Percentiles rank a stretch among this genome's conserved stretches.
These are phyloP conservation scores for Astreopora myriophthalma DNA, from an alignment of 64 coral and sea anemone genomes.

Conservation along the genomic window DNA sequence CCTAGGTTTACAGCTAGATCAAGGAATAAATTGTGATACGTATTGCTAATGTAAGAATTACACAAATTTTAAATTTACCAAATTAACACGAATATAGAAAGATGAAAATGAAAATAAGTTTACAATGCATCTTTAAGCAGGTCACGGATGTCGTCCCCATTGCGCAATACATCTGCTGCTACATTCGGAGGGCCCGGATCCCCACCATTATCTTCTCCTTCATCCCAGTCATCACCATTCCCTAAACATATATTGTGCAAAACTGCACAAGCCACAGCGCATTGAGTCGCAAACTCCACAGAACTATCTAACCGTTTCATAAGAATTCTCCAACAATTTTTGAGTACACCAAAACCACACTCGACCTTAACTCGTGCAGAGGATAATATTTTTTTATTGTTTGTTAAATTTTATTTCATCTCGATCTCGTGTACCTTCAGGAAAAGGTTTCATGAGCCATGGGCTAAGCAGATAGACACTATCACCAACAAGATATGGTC, in stretches of 20 bases:
- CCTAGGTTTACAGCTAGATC: not conserved
- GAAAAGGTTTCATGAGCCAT: slow-evolving; percentile 48
- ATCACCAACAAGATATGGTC: slow-evolving; percentile 55
- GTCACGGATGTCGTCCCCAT: slow-evolving; percentile 32
- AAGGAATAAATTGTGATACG: not conserved
- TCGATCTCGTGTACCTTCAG: slow-evolving; percentile 60
- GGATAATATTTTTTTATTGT: slow-evolving; percentile 50
- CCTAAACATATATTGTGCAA: slow-evolving; percentile 20
- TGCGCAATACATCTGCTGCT: slow-evolving; percentile 12
- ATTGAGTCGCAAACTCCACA: slow-evolving; percentile 2
- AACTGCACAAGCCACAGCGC: slow-evolving; percentile 32
- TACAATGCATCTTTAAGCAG: not conserved
- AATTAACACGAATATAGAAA: slow-evolving; percentile 3
- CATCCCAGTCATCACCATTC: slow-evolving; percentile 29
- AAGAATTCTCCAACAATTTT: slow-evolving; percentile 21
- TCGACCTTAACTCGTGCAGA: slow-evolving; percentile 33
- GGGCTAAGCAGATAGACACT: slow-evolving; percentile 34
- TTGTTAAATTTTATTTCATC: slow-evolving; percentile 55
- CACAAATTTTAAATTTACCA: not conserved
- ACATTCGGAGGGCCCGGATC: slow-evolving; percentile 2
- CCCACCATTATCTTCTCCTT: not conserved
- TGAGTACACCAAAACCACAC: slow-evolving; percentile 31
- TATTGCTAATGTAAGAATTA: not conserved
- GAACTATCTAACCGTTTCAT: slow-evolving; percentile 19
- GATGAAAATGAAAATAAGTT: not conserved